Conservation (phyloP, 1,140 invertebrate species). For the Euwallacea similis region DNA sequence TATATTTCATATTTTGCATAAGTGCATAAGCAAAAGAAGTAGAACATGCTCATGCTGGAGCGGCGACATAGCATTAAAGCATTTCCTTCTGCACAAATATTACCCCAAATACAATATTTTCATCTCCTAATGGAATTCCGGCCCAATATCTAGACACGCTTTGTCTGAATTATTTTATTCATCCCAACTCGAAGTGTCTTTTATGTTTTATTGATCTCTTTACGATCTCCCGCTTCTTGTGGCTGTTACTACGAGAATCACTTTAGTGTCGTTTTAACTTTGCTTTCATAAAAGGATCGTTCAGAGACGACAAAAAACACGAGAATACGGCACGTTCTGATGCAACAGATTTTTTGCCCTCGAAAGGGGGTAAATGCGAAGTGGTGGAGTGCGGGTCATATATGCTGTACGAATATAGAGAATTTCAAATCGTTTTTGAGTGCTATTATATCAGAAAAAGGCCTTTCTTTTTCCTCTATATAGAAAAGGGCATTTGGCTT, state of each 20-base stretch:
- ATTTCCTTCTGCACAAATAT: neutral
- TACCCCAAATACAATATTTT: slow-evolving; percentile 1
- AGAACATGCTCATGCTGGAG: too few relatives aligned
- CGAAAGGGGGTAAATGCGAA: slow-evolving; percentile 1
- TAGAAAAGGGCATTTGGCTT: too few relatives aligned
- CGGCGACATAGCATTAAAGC: too few relatives aligned
- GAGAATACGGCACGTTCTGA: slow-evolving; percentile 4
- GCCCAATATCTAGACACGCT: neutral
- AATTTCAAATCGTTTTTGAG: slow-evolving; percentile 2
- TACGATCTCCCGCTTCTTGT: slow-evolving; percentile 11
- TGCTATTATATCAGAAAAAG: neutral
- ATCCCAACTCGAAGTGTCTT: slow-evolving; percentile 4
- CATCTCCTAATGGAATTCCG: slow-evolving; percentile 9
- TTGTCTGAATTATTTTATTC: slow-evolving; percentile 11
- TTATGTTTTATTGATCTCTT: slow-evolving; percentile 14
- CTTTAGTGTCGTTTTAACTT: slow-evolving; percentile 19
- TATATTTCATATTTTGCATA: too few relatives aligned
- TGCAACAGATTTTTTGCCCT: slow-evolving; percentile 8
- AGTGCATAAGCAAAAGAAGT: too few relatives aligned
- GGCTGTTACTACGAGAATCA: slow-evolving; percentile 5
- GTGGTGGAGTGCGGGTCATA: neutral
- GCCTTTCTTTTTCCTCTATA: neutral
- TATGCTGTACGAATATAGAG: neutral
- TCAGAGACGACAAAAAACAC: slow-evolving; percentile 1
- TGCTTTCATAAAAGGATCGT: slow-evolving; percentile 10